A percentile compares a stretch with the other conserved stretches of the same genome.
Conservation (phyloP, 2,113 vertebrate genomes). For the Macrotis lagotis region DNA sequence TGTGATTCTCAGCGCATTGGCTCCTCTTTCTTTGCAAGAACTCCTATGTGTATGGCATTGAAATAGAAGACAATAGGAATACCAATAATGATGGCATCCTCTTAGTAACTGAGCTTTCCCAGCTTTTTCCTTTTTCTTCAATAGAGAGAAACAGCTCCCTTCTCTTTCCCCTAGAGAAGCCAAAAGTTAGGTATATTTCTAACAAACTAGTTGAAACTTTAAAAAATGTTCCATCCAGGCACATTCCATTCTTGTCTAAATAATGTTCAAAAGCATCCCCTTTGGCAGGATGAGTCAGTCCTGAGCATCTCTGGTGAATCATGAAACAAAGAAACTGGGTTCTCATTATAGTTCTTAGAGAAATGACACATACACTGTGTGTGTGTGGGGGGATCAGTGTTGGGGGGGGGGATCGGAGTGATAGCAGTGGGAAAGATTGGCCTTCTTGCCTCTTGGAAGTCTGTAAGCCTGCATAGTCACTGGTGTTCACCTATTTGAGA, state of each 20-base stretch:
- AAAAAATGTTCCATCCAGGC: neutral
- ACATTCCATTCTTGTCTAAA: slow-evolving; percentile 26
- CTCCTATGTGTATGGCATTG: neutral
- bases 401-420: neutral
- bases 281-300: neutral
- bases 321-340: neutral
- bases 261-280: slow-evolving; percentile 32
- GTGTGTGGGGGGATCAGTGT: too few relatives aligned
- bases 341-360: slow-evolving; percentile 30
- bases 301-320: neutral
- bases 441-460: neutral
- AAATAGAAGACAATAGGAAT: neutral
- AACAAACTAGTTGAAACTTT: neutral
- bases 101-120: neutral
- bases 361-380: slow-evolving; percentile 20
- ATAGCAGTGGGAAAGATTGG: neutral
- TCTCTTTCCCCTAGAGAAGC: neutral
- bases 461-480: neutral
- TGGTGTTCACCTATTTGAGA: neutral
- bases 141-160: neutral
- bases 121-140: neutral
- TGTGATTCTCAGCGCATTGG: neutral
- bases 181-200: neutral
- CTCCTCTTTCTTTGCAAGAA: neutral
- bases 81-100: neutral